Base-by-base conservation (phyloP, 2,888 invertebrate genomes). In the Dendrolimus houi region DNA sequence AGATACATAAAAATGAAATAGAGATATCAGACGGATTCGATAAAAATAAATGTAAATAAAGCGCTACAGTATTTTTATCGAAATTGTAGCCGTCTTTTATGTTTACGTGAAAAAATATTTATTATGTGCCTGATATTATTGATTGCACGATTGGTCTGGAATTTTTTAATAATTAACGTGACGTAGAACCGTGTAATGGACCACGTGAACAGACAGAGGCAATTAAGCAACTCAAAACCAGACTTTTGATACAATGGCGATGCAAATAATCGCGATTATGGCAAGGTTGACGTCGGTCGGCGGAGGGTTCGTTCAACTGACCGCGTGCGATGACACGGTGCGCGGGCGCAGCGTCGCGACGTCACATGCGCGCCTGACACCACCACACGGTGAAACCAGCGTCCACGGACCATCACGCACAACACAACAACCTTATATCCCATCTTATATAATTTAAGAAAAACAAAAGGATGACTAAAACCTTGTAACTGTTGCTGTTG, bases 191-290 rank as follows among this genome's bases (percentile, higher is more conserved):
- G 71, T 72, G 79, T 74, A 73, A 77, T 72, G 70, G 74, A 9
- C 47, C 47, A 47, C 47, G 47, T 47, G 47, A 8, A 47, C 47
- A 47, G 8, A 6, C 47, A 10, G 47, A 47, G 47, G 47, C 0
- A 47, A 47, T 47, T 47, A 47, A 47, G 47, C 29, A 29, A 29
- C 29, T 29, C 6, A 29, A 29, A 6, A 29, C 79, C 75, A 76
- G 79, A 70, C 68, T 54, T 71, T 73, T 72, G 78, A 72, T 75
- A 87, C 86, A 87, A 86, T 86, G 80, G 84, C 79, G 80, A 89
- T 89, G 89, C 85, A 88, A 88, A 89, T 89, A 85, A 88, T 86
- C 83, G 83, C 86, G 87, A 89, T 88, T 87, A 89, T 87, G 87
- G 87, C 87, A 87, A 88, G 87, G 88, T 87, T 89, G 88, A 85